Conservation (phyloP, 2,113 vertebrate genomes). For the Raja brachyura region DNA sequence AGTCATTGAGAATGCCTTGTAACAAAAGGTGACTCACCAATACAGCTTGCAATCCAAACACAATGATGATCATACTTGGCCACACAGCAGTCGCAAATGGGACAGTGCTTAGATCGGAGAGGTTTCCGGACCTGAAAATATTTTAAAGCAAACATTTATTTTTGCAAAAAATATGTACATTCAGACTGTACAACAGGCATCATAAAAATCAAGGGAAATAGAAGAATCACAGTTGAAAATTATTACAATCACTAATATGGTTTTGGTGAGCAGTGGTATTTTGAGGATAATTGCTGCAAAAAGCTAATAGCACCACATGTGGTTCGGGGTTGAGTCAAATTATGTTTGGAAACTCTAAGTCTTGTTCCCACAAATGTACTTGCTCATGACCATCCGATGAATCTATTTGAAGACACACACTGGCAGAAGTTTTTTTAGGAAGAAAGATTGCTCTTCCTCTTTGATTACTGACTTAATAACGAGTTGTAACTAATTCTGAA, state of each 20-base stretch:
- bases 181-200: neutral
- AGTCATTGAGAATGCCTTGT: neutral
- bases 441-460: neutral
- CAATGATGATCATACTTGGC: slow-evolving; percentile 89
- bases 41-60: slow-evolving; percentile 76
- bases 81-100: slow-evolving; percentile 72
- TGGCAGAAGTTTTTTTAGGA: neutral
- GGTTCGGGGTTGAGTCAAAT: neutral
- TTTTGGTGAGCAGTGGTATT: neutral
- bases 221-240: neutral
- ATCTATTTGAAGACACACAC: neutral
- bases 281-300: neutral
- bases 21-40: slow-evolving; percentile 59
- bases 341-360: neutral
- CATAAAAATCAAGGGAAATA: neutral
- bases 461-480: neutral
- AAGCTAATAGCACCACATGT: no score
- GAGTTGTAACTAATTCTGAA: neutral
- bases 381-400: neutral
- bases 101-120: slow-evolving; percentile 75
- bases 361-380: neutral
- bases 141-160: neutral
- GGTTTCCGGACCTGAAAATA: slow-evolving; percentile 75
- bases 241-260: neutral
- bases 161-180: neutral